phyloP scores from a whole-genome alignment of 2,797 vertebrate genomes.

The Pogoniulus pusillus region DNA sequence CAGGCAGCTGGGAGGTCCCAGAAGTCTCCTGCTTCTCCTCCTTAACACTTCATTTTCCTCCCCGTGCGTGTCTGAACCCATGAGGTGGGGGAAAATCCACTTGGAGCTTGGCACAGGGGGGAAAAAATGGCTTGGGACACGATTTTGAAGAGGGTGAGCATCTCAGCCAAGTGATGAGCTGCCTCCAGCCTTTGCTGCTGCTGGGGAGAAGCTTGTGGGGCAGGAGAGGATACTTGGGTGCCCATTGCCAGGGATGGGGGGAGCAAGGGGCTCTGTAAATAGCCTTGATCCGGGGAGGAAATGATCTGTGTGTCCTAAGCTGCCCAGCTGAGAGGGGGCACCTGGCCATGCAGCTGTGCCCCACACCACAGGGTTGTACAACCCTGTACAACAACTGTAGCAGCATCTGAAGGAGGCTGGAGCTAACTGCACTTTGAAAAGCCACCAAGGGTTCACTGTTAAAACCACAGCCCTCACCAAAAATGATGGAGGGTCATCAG shows the following conservation, averaged over 20 bases:
- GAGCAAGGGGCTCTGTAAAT: neutral
- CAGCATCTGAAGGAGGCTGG: neutral
- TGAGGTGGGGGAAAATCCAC: neutral
- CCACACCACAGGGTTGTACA: neutral
- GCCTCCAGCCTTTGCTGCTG: neutral
- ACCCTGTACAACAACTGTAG: too few species aligned
- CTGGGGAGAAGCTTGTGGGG: neutral
- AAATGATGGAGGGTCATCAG: neutral
- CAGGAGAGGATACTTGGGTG: neutral
- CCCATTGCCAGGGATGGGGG: neutral
- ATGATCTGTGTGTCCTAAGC: neutral
- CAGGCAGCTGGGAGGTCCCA: neutral
- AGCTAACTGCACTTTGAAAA: neutral
- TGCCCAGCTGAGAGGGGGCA: neutral
- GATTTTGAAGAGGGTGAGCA: neutral
- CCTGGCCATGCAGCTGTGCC: neutral
- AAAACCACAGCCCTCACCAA: neutral
- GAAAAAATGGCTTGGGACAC: neutral
- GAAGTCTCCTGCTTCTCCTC: too few species aligned
- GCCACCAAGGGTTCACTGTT: rapidly evolving
- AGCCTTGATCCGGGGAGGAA: neutral
- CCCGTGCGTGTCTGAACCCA: neutral
- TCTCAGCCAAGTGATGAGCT: neutral
- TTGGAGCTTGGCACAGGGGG: neutral
- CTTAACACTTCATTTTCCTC: neutral